Percentiles rank a stretch among this genome's conserved stretches.
These are phyloP conservation scores for Drosophila pullipes DNA, from an alignment of 2,888 invertebrate genomes.

Conservation along the genomic window DNA sequence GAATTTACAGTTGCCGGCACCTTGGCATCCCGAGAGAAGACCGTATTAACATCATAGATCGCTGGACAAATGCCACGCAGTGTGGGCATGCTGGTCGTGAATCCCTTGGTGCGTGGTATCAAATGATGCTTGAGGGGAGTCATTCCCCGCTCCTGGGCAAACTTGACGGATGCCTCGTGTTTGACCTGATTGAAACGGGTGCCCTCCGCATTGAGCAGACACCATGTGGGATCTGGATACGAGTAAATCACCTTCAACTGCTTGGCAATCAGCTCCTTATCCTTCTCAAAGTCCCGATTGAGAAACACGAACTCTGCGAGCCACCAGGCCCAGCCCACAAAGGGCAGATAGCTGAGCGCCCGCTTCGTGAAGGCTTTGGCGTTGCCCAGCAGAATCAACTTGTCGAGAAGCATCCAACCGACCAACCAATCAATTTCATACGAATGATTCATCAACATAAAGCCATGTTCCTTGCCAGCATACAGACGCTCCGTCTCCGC, in stretches of 20 bases:
- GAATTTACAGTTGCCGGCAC: constrained; percentile 88
- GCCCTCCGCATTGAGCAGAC: constrained; percentile 96
- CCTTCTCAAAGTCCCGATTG: constrained; percentile 96
- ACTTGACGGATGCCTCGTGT: constrained; percentile 93
- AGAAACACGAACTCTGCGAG: constrained; percentile 97
- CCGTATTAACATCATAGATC: constrained; percentile 93
- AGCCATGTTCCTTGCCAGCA: constrained; percentile 94
- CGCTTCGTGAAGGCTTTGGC: constrained; percentile 98
- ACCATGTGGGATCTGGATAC: constrained; percentile 95
- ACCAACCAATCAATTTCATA: constrained; percentile 98
- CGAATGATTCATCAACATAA: constrained; percentile 96
- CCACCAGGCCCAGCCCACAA: constrained; percentile 98
- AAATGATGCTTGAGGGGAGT: constrained; percentile 94
- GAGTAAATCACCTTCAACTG: constrained; percentile 93
- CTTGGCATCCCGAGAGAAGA: constrained; percentile 88
- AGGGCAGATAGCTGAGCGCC: constrained; percentile 94
- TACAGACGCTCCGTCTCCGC: constrained; percentile 91
- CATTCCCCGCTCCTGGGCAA: constrained; percentile 94
- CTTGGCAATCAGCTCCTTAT: constrained; percentile 91
- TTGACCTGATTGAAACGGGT: constrained; percentile 95
- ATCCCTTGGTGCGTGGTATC: constrained; percentile 97
- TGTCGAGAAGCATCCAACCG: constrained; percentile 95
- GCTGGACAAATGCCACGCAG: constrained; percentile 93
- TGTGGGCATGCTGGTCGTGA: constrained; percentile 93
- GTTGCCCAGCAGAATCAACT: constrained; percentile 93